These are phyloP conservation scores for Phorcus lineatus DNA, from an alignment of 2,888 invertebrate species.

Conservation along the genomic window DNA sequence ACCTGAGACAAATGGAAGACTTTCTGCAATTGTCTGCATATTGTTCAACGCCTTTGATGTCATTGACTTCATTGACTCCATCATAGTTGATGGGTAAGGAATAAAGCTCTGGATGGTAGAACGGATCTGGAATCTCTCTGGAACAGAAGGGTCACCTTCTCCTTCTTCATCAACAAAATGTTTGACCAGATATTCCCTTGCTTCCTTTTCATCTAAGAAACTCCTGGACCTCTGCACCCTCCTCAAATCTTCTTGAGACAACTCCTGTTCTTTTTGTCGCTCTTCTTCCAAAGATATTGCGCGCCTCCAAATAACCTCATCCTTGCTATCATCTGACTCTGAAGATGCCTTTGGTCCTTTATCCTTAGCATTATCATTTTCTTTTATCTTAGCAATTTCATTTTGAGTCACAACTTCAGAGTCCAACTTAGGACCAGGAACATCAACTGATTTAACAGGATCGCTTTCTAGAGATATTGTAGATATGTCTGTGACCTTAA, in stretches of 20 bases:
- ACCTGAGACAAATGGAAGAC: not conserved
- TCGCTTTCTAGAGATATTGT: not conserved
- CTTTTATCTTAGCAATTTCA: not conserved
- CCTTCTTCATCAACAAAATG: slow-evolving; percentile 76
- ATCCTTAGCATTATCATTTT: not conserved
- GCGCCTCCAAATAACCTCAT: slow-evolving; percentile 9
- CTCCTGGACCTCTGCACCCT: slow-evolving; percentile 39
- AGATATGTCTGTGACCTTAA: not conserved
- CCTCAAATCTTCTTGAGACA: not conserved
- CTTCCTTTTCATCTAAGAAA: slow-evolving; percentile 87
- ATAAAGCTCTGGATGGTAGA: slow-evolving; percentile 30
- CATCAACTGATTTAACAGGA: not conserved
- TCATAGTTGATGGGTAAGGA: slow-evolving; percentile 39
- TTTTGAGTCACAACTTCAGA: not conserved
- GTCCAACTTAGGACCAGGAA: not conserved
- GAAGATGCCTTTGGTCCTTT: not conserved
- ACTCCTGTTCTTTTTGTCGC: not conserved
- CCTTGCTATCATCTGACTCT: not conserved
- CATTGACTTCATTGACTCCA: slow-evolving; percentile 61
- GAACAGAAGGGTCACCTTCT: not conserved
- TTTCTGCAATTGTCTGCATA: slow-evolving; percentile 42
- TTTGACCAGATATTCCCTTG: slow-evolving; percentile 84
- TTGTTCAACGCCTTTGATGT: slow-evolving; percentile 64
- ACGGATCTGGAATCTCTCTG: not conserved
- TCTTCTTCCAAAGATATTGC: slow-evolving; percentile 1